These are phyloP conservation scores for Sitophilus oryzae DNA, from an alignment of 1,140 invertebrate genomes.

Conservation along the genomic window DNA sequence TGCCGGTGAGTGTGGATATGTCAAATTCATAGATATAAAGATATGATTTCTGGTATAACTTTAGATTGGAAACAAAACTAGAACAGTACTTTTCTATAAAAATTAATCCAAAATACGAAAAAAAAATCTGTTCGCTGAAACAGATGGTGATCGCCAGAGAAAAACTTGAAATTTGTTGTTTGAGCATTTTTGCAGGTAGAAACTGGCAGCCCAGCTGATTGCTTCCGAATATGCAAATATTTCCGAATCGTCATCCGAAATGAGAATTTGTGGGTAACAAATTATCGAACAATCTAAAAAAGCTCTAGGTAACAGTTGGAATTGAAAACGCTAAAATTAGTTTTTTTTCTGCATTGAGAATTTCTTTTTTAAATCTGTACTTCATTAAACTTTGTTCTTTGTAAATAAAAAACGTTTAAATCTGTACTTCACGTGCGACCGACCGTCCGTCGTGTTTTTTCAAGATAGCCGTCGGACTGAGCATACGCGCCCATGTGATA, in stretches of 20 bases:
- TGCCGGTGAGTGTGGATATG: no score
- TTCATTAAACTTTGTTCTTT: no score
- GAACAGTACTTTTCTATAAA: not conserved
- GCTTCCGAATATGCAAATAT: constrained; percentile 4
- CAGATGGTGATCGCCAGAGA: not conserved
- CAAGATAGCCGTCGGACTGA: no score
- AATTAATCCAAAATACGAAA: not conserved
- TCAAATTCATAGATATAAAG: no score
- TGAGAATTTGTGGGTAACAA: constrained; percentile 7
- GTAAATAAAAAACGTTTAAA: no score
- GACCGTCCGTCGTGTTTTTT: no score
- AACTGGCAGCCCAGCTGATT: not conserved
- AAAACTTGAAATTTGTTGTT: constrained; percentile 6
- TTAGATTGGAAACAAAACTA: no score
- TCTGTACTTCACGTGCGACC: no score
- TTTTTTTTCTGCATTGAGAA: not conserved
- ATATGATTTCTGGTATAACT: no score
- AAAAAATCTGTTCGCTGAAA: not conserved
- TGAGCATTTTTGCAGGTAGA: not conserved
- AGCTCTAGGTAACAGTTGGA: no score
- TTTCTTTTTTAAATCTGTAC: no score
- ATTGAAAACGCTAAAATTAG: not conserved
- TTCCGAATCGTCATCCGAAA: not conserved
- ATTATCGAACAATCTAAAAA: not conserved
- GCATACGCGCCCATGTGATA: no score